These are phyloP conservation scores for Agrotis puta DNA, from an alignment of 2,888 invertebrate species.

Conservation along the genomic window DNA sequence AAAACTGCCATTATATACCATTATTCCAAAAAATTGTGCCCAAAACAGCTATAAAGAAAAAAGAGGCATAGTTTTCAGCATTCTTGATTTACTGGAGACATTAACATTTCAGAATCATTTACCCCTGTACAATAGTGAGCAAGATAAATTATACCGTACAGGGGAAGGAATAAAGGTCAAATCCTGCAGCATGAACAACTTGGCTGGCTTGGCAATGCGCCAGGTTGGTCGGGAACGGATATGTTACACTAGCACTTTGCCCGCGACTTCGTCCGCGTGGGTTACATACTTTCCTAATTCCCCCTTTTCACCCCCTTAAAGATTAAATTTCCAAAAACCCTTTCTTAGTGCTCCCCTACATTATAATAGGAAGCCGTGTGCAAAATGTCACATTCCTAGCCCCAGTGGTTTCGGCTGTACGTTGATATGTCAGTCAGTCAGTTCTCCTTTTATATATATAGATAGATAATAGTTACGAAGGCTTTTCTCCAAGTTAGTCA, in stretches of 20 bases:
- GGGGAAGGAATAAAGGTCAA: constrained; percentile 56
- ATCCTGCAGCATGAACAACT: constrained; percentile 39
- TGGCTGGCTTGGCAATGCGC: constrained; percentile 55
- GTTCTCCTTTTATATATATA: no score
- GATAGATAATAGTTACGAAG: constrained; percentile 63
- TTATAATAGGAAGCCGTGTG: no score
- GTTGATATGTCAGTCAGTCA: no score
- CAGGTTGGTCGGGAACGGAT: constrained; percentile 56
- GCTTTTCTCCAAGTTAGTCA: constrained; percentile 50
- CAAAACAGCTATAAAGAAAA: constrained; percentile 47
- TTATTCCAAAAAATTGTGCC: constrained; percentile 25
- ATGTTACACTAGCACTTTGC: no score
- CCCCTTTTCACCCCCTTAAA: no score
- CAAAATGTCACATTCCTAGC: no score
- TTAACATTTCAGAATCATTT: constrained; percentile 61
- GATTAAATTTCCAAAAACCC: no score
- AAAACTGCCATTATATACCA: background rate
- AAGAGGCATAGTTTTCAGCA: constrained; percentile 39
- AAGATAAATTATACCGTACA: constrained; percentile 55
- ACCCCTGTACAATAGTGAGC: constrained; percentile 43
- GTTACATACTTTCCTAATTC: no score
- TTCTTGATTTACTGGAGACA: constrained; percentile 58
- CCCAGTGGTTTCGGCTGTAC: no score
- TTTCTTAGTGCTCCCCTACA: no score
- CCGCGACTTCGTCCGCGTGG: no score